These are phyloP conservation scores for Conchocele bisecta DNA, from an alignment of 2,888 invertebrate species.

Conservation along the genomic window DNA sequence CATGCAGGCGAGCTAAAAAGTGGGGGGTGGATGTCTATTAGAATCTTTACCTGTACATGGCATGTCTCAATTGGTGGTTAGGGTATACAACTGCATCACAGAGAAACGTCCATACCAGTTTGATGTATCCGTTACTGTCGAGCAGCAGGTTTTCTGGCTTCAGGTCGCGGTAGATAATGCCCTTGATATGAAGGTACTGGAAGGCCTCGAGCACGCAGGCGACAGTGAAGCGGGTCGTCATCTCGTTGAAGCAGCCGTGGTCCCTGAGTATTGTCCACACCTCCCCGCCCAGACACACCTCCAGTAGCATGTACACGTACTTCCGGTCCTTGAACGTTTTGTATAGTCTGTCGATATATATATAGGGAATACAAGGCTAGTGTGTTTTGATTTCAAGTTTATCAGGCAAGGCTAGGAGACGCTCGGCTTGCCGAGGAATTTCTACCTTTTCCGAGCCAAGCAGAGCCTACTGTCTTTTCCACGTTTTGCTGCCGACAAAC, in stretches of 20 bases:
- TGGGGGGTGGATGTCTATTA: no score
- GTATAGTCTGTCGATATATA: slow-evolving; percentile 87
- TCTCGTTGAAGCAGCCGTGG: slow-evolving; percentile 91
- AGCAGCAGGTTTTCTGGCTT: slow-evolving; percentile 96
- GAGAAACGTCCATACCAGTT: slow-evolving; percentile 85
- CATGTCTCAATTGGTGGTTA: no score
- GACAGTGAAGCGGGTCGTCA: slow-evolving; percentile 94
- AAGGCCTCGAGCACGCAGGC: slow-evolving; percentile 99
- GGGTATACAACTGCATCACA: no score
- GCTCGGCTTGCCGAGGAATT: no score
- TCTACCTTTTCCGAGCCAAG: no score
- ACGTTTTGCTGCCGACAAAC: no score
- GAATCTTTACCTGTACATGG: no score
- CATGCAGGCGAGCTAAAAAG: no score
- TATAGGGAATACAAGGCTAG: no score
- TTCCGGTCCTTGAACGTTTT: slow-evolving; percentile 95
- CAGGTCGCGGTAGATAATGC: slow-evolving; percentile 93
- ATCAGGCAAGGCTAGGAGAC: no score
- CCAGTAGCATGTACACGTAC: slow-evolving; percentile 97
- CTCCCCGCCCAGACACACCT: slow-evolving; percentile 96
- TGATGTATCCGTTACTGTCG: slow-evolving; percentile 96
- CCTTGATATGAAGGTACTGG: slow-evolving; percentile 97
- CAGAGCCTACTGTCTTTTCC: no score
- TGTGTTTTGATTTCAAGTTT: no score
- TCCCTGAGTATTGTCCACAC: slow-evolving; percentile 97